Base-by-base conservation (phyloP, 1,140 invertebrate species). In the Dreissena polymorpha region DNA sequence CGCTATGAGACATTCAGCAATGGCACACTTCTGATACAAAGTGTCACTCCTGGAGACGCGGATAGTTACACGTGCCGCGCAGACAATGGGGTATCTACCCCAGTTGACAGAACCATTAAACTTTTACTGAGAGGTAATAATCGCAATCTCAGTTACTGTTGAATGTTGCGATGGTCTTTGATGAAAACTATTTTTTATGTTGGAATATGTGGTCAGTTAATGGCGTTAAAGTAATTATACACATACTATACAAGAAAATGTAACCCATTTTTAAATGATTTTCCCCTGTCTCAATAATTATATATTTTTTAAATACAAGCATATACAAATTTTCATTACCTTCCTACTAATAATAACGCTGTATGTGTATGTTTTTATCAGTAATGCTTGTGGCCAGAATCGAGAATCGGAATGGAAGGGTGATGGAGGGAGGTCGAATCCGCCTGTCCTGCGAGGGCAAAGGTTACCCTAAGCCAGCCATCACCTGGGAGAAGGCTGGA, bases 401-500 rank as follows among this genome's bases (percentile, higher is more conserved):
- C 60, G 83, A 86, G 55, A 81, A 76, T 18, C 81, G 87, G 67
- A 81, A 85, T 53, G 83, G 85, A 0, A 81, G 68, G 14, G 83
- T 87, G 55, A 85, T 83, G 53, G 87, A 88, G 64, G 89, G 89
- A 3, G 88, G 85, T 13, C 87, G 84, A 25, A 86, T 88, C 29
- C 71, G 65, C 8, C 72, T 89, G 12, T 49, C 53, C n/a, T 90
- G 89, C 74, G 80, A 83, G 55, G 87, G 80, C 10, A 84, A 70
- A 27, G 89, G 89, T 29, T 88, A 86, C 69, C 89, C 89, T 0
- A 29, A 65, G 50, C 87, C 89, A 10, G 65, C 72, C 0, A 67
- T 89, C 10, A 71, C 83, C 14, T 91, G 90, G 90, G 83, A 86
- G 70, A 88, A 88, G 72, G 69, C 86, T 60, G 86, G 84, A 2